Evolutionary conservation across 2,113 vertebrate species (phyloP).

Genomic region (Isichthys henryi): DNA sequence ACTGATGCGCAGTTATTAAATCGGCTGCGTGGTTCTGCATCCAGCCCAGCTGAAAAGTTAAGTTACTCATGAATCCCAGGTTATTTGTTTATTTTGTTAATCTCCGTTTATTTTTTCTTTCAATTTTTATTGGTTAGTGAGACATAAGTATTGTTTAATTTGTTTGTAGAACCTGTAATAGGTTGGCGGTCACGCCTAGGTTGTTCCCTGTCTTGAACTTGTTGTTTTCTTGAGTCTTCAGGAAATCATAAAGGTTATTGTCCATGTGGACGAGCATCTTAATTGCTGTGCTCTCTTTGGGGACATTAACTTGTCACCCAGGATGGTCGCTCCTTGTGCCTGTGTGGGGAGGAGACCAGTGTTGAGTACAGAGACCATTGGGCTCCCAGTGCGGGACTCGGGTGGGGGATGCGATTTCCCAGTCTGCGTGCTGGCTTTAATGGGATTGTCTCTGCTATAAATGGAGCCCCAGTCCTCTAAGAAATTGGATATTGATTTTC

Average conservation of each 20-base stretch:
- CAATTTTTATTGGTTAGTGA: not conserved
- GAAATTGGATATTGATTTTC: slow-evolving; percentile 24
- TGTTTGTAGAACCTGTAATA: not conserved
- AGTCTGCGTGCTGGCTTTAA: not conserved
- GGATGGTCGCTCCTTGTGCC: not conserved
- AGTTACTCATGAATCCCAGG: not conserved
- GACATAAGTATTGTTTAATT: not conserved
- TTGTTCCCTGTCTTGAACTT: not conserved
- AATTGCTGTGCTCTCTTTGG: not conserved
- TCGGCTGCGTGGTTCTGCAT: not conserved
- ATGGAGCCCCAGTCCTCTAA: slow-evolving; percentile 2
- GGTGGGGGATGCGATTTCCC: not conserved
- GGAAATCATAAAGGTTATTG: not conserved
- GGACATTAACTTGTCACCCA: not conserved
- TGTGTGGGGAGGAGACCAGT: not conserved
- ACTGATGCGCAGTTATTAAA: not conserved
- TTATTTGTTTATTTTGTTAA: too few species aligned
- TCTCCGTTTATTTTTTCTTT: not conserved
- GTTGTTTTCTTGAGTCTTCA: too few species aligned
- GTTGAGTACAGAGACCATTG: too few species aligned
- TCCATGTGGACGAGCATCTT: not conserved
- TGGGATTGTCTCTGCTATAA: slow-evolving; percentile 5
- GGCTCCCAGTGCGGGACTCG: not conserved
- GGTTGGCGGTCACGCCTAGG: not conserved
- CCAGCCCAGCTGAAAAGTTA: not conserved